Conservation (phyloP, 2,888 invertebrate genomes). For the Agapetus fuscipes region DNA sequence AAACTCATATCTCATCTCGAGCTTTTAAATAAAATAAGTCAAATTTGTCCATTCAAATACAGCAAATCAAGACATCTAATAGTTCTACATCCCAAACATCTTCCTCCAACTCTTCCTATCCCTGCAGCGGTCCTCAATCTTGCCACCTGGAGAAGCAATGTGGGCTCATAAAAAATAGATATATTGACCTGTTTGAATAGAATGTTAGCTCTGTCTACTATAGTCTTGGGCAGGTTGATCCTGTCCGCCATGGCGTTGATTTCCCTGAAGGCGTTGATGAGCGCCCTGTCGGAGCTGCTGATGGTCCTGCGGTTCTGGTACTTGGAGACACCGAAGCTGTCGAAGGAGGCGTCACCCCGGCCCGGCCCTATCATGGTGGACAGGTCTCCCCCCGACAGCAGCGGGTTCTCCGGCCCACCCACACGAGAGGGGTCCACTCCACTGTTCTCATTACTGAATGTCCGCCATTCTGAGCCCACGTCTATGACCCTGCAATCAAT, state of each 20-base stretch:
- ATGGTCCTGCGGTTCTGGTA: slow-evolving; percentile 69
- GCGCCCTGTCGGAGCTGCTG: slow-evolving; percentile 90
- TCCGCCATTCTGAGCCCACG: slow-evolving; percentile 99
- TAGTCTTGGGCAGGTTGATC: slow-evolving; percentile 93
- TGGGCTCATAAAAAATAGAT: no score
- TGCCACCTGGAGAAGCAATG: no score
- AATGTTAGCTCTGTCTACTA: slow-evolving; percentile 93
- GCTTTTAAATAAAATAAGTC: no score
- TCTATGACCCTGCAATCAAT: slow-evolving; percentile 79
- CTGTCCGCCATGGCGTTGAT: slow-evolving; percentile 98
- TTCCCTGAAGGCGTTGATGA: slow-evolving; percentile 94
- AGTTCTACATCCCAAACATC: no score
- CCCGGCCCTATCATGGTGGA: slow-evolving; percentile 88
- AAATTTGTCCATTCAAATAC: no score
- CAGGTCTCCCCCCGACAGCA: slow-evolving; percentile 90
- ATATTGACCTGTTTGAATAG: slow-evolving; percentile 97
- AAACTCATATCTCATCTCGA: no score
- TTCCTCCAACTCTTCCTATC: no score
- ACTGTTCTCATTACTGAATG: slow-evolving; percentile 96
- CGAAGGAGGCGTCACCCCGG: slow-evolving; percentile 74
- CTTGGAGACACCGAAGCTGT: slow-evolving; percentile 72
- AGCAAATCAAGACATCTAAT: no score
- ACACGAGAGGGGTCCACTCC: slow-evolving; percentile 98
- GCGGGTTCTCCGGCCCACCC: slow-evolving; percentile 96
- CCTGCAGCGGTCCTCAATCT: no score